phyloP scores from a whole-genome alignment of 2,888 invertebrate species.

The Cantharis lateralis region DNA sequence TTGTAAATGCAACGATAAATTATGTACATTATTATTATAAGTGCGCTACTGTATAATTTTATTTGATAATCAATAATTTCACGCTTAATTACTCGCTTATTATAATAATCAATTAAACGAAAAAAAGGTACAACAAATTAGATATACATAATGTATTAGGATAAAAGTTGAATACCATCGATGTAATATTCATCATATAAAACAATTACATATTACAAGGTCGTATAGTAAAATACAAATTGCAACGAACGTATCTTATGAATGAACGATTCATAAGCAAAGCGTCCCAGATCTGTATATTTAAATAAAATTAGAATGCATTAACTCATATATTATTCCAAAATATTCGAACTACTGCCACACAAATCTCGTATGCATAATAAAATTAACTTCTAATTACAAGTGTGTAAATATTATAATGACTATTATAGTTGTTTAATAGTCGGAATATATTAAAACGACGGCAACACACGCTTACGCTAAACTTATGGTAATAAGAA shows the following conservation, averaged over 20 bases:
- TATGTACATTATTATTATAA: not conserved
- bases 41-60: not conserved
- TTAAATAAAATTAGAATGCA: slow-evolving; percentile 45
- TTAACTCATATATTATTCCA: slow-evolving; percentile 39
- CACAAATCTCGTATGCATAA: slow-evolving; percentile 33
- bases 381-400: slow-evolving; percentile 36
- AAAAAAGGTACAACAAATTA: not conserved
- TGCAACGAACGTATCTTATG: slow-evolving; percentile 38
- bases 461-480: slow-evolving; percentile 47
- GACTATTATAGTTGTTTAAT: slow-evolving; percentile 42
- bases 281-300: slow-evolving; percentile 39
- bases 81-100: not conserved
- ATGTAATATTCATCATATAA: slow-evolving; percentile 24
- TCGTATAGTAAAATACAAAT: slow-evolving; percentile 12
- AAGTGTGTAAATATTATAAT: slow-evolving; percentile 42
- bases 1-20: not conserved
- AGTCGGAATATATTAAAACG: slow-evolving; percentile 44
- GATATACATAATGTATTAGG: not conserved
- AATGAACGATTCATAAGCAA: slow-evolving; percentile 43
- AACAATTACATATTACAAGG: slow-evolving; percentile 30
- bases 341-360: slow-evolving; percentile 31
- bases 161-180: not conserved
- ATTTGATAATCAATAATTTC: not conserved
- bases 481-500: slow-evolving; percentile 48
- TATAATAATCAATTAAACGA: not conserved